Evolutionary conservation across 2,888 invertebrate genomes (phyloP).

Genomic region (Falcaria lacertinaria): DNA sequence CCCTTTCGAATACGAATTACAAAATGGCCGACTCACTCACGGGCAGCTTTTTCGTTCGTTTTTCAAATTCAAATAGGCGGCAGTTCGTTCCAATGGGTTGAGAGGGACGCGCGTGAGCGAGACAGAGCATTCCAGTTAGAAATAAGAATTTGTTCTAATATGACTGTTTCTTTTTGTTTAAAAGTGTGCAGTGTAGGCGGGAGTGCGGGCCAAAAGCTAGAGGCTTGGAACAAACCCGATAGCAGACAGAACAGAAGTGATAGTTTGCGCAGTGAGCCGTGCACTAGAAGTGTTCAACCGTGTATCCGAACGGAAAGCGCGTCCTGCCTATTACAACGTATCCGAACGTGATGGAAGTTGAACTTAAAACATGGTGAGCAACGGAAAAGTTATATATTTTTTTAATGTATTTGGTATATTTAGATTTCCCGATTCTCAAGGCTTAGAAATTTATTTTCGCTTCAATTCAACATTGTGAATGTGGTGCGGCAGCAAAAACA

Average conservation of each 20-base stretch:
- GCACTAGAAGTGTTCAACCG: slow-evolving; percentile 4
- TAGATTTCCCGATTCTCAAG: too few species aligned
- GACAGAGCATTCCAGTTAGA: slow-evolving; percentile 2
- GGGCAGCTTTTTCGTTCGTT: slow-evolving; percentile 57
- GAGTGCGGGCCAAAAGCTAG: slow-evolving; percentile 4
- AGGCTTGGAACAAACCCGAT: slow-evolving; percentile 14
- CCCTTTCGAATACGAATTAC: slow-evolving; percentile 24
- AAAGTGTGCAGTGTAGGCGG: slow-evolving; percentile 1
- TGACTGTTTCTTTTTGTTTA: not conserved
- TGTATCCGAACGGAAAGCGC: slow-evolving; percentile 10
- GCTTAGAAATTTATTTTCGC: too few species aligned
- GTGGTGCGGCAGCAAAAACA: too few species aligned
- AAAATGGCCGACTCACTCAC: slow-evolving; percentile 49
- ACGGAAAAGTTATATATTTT: not conserved
- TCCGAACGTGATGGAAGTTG: not conserved
- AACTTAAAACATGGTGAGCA: not conserved
- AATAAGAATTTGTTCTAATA: not conserved
- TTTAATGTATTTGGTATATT: too few species aligned
- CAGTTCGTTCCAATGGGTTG: slow-evolving; percentile 44
- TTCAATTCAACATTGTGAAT: too few species aligned
- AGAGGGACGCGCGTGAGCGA: slow-evolving; percentile 22
- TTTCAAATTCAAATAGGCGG: slow-evolving; percentile 61
- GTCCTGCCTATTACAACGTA: not conserved
- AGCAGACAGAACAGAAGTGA: slow-evolving; percentile 6
- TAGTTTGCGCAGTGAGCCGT: slow-evolving; percentile 18